Conservation (phyloP, 2,113 vertebrate genomes). For the Haliaeetus leucogaster region DNA sequence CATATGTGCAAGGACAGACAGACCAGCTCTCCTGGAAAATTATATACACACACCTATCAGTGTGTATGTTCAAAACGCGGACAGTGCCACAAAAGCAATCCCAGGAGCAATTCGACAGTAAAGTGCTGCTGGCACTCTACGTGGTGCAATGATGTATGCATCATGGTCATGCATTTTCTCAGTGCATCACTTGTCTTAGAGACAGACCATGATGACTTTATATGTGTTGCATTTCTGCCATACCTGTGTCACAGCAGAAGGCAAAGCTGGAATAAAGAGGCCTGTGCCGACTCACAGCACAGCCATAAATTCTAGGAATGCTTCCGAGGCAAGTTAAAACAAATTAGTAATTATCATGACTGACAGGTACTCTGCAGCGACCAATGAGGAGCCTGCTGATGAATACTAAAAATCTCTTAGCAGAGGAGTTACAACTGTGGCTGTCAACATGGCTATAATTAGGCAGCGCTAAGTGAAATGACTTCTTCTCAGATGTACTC, state of each 20-base stretch:
- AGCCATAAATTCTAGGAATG: conserved; percentile 46
- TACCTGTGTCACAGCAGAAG: background rate
- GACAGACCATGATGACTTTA: background rate
- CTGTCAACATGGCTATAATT: conserved; percentile 53
- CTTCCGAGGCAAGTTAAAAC: conserved; percentile 57
- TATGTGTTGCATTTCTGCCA: background rate
- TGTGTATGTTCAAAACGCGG: background rate
- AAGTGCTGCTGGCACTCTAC: background rate
- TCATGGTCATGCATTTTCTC: background rate
- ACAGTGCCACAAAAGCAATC: background rate
- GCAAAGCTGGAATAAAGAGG: conserved; percentile 10
- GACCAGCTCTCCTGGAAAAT: background rate
- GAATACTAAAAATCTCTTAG: conserved; percentile 50
- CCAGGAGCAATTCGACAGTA: background rate
- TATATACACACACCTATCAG: background rate
- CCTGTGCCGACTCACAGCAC: background rate
- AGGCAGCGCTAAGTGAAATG: conserved; percentile 31
- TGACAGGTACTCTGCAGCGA: conserved; percentile 27
- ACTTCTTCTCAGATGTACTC: conserved; percentile 39
- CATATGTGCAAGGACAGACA: background rate
- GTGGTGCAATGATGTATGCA: accelerated
- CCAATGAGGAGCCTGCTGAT: conserved; percentile 2
- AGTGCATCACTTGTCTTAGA: background rate
- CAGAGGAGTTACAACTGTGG: conserved; percentile 49
- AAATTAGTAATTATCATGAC: conserved; percentile 55